phyloP scores from a whole-genome alignment of 2,113 vertebrate genomes.

The Mustela nigripes region DNA sequence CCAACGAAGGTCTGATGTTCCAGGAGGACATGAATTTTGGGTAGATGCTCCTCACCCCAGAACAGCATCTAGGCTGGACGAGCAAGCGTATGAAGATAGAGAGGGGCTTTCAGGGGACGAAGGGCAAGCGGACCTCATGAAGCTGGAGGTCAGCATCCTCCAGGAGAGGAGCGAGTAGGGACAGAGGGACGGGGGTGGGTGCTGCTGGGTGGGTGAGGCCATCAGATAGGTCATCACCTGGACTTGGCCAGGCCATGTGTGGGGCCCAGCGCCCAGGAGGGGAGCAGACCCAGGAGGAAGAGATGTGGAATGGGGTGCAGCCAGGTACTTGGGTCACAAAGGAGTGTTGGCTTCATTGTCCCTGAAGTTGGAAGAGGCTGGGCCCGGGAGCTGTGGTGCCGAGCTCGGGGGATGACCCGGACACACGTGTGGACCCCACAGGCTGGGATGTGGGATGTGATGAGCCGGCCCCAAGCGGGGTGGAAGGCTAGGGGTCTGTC shows the following conservation, averaged over 20 bases:
- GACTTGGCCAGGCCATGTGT: neutral
- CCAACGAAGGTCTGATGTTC: neutral
- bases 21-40: neutral
- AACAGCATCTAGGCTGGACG: neutral
- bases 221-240: neutral
- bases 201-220: neutral
- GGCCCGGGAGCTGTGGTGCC: no score
- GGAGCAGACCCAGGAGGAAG: neutral
- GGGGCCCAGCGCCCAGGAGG: neutral
- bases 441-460: neutral
- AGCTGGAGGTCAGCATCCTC: neutral
- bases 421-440: fast-evolving
- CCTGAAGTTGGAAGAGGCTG: neutral
- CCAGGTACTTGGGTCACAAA: fast-evolving
- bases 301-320: fast-evolving
- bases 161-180: neutral
- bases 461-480: neutral
- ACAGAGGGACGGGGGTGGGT: neutral
- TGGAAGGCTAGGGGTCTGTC: no score
- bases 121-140: neutral
- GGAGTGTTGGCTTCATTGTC: neutral
- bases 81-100: neutral
- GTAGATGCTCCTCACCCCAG: neutral
- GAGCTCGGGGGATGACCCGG: fast-evolving
- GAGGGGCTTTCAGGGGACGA: neutral